phyloP scores from a whole-genome alignment of 2,797 vertebrate genomes.

The Callimico goeldii region DNA sequence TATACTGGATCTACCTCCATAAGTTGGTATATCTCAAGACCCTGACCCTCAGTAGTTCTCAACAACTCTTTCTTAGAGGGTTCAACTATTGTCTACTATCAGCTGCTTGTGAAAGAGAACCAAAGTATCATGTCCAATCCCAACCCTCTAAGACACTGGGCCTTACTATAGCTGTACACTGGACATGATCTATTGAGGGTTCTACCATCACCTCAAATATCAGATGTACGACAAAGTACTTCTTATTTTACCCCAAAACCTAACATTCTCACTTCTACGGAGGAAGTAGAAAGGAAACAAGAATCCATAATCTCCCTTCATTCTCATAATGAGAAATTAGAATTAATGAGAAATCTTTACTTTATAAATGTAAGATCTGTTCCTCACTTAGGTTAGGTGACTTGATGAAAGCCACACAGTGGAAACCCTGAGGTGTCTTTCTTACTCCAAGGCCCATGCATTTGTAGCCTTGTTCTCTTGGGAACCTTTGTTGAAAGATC shows the following conservation, averaged over 20 bases:
- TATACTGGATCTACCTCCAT: not conserved
- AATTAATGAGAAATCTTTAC: not conserved
- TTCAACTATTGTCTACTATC: not conserved
- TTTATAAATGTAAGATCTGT: not conserved
- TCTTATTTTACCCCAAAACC: not conserved
- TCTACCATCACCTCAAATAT: not conserved
- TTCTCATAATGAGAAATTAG: not conserved
- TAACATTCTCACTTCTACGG: not conserved
- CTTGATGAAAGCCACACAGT: not conserved
- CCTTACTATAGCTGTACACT: rapidly evolving
- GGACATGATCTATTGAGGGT: too few relatives aligned
- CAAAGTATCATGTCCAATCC: not conserved
- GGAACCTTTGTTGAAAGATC: not conserved
- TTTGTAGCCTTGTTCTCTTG: not conserved
- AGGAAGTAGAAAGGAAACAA: not conserved
- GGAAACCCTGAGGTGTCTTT: not conserved
- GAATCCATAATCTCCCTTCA: not conserved
- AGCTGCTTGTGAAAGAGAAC: not conserved
- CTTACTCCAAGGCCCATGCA: not conserved
- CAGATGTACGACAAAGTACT: not conserved
- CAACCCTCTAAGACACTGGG: not conserved
- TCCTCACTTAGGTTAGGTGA: not conserved
- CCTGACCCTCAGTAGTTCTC: not conserved
- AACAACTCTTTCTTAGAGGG: not conserved
- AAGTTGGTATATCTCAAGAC: too few relatives aligned